Evolutionary conservation across 2,888 invertebrate species (phyloP).

Genomic region (Tinea semifulvella): DNA sequence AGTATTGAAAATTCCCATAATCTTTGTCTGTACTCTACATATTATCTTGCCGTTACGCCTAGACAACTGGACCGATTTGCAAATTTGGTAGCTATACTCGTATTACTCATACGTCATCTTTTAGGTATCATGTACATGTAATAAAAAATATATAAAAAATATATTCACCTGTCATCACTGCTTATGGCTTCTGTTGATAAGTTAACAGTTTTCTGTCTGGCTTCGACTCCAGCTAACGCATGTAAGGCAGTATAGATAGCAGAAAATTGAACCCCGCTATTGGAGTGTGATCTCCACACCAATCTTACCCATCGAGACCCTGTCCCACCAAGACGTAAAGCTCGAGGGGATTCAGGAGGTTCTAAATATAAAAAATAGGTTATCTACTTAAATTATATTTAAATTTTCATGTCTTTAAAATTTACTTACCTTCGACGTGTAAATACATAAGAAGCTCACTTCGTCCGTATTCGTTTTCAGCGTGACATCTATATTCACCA

Average conservation of each 20-base stretch:
- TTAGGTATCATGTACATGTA: no score
- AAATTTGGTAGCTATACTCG: no score
- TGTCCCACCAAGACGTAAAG: conserved; percentile 65
- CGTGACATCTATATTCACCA: conserved; percentile 76
- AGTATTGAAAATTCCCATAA: no score
- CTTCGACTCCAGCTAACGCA: conserved; percentile 26
- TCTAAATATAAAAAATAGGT: conserved; percentile 38
- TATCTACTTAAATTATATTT: not conserved
- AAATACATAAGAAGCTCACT: conserved; percentile 71
- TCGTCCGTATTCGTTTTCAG: conserved; percentile 74
- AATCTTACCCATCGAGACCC: conserved; percentile 68
- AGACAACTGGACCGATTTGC: no score
- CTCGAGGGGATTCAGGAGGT: conserved; percentile 72
- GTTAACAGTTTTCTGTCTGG: conserved; percentile 27
- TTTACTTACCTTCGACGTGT: conserved; percentile 68
- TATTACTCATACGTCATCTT: no score
- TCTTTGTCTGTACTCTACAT: no score
- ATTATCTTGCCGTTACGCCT: no score
- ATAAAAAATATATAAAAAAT: not conserved
- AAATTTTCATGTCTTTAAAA: not conserved
- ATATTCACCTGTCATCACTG: conserved; percentile 24
- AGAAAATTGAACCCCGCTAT: conserved; percentile 22
- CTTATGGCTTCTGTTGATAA: conserved; percentile 28
- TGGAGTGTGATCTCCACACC: conserved; percentile 51
- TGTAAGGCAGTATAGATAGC: conserved; percentile 34